A percentile compares a stretch with the other conserved stretches of the same genome.
Conservation (phyloP, 2,113 vertebrate species). For the Echinops telfairi region DNA sequence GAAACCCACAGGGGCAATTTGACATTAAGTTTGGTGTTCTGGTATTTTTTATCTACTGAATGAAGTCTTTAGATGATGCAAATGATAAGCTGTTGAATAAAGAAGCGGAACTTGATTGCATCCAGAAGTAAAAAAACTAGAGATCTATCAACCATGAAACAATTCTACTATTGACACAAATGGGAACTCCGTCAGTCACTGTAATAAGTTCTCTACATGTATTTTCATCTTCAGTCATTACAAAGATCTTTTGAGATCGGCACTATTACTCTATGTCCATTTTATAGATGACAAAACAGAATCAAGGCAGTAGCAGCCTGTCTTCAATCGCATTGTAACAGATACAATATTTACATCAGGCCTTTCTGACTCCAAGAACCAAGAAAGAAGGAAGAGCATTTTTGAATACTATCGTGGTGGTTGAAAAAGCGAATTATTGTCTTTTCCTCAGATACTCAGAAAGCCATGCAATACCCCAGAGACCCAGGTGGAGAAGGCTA, state of each 20-base stretch:
- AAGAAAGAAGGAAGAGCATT: not conserved
- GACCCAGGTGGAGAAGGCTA: not conserved
- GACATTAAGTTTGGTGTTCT: not conserved
- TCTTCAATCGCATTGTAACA: not conserved
- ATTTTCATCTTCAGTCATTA: not conserved
- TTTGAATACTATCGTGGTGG: not conserved
- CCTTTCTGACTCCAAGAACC: not conserved
- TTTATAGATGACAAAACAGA: constrained; percentile 39
- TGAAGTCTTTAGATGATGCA: not conserved
- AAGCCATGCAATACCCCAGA: not conserved
- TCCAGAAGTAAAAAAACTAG: not conserved
- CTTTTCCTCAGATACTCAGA: constrained; percentile 19
- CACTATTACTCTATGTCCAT: not conserved
- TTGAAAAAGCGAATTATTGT: not conserved
- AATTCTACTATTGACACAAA: not conserved
- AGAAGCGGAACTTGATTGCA: not conserved
- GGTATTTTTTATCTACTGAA: not conserved
- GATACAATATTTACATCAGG: not conserved
- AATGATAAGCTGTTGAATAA: not conserved
- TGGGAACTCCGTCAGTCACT: not conserved
- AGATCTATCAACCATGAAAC: not conserved
- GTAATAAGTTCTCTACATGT: not conserved
- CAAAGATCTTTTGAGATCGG: not conserved
- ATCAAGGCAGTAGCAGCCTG: not conserved
- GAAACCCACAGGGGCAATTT: too few relatives aligned